Evolutionary conservation across 2,797 vertebrate species (phyloP).

Genomic region (Clarias pachynema): DNA sequence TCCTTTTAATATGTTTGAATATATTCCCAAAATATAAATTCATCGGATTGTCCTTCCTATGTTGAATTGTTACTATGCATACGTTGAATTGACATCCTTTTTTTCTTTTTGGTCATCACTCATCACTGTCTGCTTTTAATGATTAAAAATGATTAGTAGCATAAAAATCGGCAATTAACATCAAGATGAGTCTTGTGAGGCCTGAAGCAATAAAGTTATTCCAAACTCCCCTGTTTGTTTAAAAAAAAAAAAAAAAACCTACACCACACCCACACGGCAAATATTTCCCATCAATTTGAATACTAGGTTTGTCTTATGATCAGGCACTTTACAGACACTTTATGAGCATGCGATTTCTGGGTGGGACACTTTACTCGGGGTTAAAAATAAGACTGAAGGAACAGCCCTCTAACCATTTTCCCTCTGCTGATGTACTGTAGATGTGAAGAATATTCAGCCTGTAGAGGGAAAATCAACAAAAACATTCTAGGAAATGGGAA

Average conservation of each 20-base stretch:
- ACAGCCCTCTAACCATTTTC: constrained; percentile 32
- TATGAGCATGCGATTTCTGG: constrained; percentile 17
- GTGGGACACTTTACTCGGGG: constrained; percentile 22
- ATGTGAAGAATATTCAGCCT: constrained; percentile 9
- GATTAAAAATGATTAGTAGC: constrained; percentile 31
- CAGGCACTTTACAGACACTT: constrained; percentile 17
- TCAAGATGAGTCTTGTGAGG: constrained; percentile 46
- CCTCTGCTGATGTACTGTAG: constrained; percentile 2
- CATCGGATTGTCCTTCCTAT: not conserved
- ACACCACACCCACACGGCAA: constrained; percentile 49
- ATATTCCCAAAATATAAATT: not conserved
- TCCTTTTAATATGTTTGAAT: not conserved
- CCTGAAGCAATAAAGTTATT: constrained; percentile 45
- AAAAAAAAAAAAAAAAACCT: not conserved
- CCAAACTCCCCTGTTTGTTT: constrained; percentile 36
- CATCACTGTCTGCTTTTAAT: constrained; percentile 29
- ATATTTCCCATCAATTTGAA: constrained; percentile 45
- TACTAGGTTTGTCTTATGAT: constrained; percentile 36
- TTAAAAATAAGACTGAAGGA: constrained; percentile 18
- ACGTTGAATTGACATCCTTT: not conserved
- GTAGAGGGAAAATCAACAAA: constrained; percentile 17
- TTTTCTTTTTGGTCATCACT: not conserved
- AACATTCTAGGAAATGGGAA: not conserved
- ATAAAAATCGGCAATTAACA: constrained; percentile 34
- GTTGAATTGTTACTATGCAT: not conserved